These are phyloP conservation scores for crab-eating macaque (Macaca fascicularis) DNA, from an alignment of 2,113 vertebrate genomes.

Conservation along the genomic window T2T-MFA8v1.1 NC_088379.1:45956501-45957000, in stretches of 20 bases:
- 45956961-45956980: not conserved
- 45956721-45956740: not conserved
- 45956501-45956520: not conserved
- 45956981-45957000: not conserved
- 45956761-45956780: not conserved
- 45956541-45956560: not conserved
- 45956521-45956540: not conserved
- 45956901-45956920: not conserved
- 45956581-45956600: not conserved
- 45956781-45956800: not conserved
- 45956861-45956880: not conserved
- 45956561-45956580: not conserved
- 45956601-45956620: not conserved
- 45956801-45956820: not conserved
- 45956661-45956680: not conserved
- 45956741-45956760: not conserved
- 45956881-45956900: not conserved
- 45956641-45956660: not conserved
- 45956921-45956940: not conserved
- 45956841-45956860: not conserved
- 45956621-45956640: not conserved
- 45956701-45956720: not conserved
- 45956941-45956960: not conserved
- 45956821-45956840: not conserved
- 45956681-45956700: not conserved